Evolutionary conservation across 2,797 vertebrate genomes (phyloP).

Genomic region (Eptatretus atami): DNA sequence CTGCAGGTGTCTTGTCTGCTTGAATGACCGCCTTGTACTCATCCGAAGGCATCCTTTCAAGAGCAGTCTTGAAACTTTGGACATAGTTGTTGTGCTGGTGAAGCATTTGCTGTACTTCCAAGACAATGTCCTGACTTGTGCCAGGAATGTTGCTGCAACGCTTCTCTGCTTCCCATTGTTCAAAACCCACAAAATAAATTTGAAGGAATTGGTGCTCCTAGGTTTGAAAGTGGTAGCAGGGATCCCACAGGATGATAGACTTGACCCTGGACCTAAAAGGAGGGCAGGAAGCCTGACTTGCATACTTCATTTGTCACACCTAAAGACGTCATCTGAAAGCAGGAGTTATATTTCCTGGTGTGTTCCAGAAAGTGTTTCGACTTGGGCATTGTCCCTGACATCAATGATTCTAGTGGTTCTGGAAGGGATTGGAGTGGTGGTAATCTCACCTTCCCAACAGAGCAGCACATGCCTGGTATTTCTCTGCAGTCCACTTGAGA

Average conservation of each 20-base stretch:
- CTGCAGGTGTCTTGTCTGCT: too few species aligned
- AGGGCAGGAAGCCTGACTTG: background rate
- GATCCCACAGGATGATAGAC: background rate
- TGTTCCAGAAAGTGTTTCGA: background rate
- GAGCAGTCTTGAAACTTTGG: too few species aligned
- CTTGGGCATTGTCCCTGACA: background rate
- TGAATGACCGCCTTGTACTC: too few species aligned
- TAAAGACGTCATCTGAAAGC: constrained; percentile 1
- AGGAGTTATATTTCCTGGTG: background rate
- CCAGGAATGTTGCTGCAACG: constrained; percentile 1
- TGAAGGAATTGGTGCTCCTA: too few species aligned
- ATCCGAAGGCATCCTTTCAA: too few species aligned
- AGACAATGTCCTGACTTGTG: background rate
- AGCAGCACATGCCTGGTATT: too few species aligned
- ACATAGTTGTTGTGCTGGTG: background rate
- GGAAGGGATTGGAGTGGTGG: background rate
- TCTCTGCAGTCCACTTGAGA: too few species aligned
- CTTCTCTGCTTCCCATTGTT: background rate
- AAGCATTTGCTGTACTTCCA: background rate
- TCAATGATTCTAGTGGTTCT: background rate
- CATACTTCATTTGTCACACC: background rate
- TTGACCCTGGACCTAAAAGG: background rate
- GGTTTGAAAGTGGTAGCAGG: too few species aligned
- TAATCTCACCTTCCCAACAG: too few species aligned
- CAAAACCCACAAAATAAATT: too few species aligned